Evolutionary conservation across 1,140 invertebrate genomes (phyloP).

Genomic region (Marisa cornuarietis): DNA sequence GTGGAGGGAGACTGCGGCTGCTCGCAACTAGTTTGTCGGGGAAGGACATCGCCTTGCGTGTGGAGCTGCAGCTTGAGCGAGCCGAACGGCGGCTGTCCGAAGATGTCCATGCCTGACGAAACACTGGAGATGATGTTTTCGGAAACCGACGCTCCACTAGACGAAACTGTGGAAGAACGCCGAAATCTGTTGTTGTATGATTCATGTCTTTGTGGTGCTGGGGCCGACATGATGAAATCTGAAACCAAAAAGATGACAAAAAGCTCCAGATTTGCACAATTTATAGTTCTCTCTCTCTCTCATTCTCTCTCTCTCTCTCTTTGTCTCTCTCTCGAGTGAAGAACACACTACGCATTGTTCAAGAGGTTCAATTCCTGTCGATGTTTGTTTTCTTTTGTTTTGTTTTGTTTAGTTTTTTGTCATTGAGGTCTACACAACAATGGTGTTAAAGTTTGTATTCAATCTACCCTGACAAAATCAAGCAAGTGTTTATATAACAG

Average conservation of each 20-base stretch:
- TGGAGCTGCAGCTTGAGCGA: not conserved
- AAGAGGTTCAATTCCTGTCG: too few relatives aligned
- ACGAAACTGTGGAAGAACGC: not conserved
- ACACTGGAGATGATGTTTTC: not conserved
- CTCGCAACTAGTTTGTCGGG: not conserved
- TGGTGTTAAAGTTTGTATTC: too few relatives aligned
- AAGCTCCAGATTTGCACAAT: too few relatives aligned
- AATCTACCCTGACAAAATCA: too few relatives aligned
- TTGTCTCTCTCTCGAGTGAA: too few relatives aligned
- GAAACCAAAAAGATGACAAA: not conserved
- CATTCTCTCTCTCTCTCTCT: too few relatives aligned
- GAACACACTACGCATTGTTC: too few relatives aligned
- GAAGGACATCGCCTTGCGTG: not conserved
- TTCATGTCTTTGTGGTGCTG: not conserved
- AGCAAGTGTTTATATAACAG: too few relatives aligned
- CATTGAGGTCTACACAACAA: too few relatives aligned
- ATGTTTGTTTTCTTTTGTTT: too few relatives aligned
- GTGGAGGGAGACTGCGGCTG: not conserved
- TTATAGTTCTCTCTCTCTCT: too few relatives aligned
- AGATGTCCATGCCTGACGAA: conserved; percentile 7
- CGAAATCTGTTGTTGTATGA: conserved; percentile 34
- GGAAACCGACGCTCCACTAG: not conserved
- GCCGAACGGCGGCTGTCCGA: not conserved
- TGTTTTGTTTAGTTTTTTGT: too few relatives aligned
- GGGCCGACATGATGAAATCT: conserved; percentile 3